A percentile compares a stretch with the other conserved stretches of the same genome.
These are phyloP conservation scores for Acronicta leporina DNA, from an alignment of 2,888 invertebrate species.

Conservation along the genomic window DNA sequence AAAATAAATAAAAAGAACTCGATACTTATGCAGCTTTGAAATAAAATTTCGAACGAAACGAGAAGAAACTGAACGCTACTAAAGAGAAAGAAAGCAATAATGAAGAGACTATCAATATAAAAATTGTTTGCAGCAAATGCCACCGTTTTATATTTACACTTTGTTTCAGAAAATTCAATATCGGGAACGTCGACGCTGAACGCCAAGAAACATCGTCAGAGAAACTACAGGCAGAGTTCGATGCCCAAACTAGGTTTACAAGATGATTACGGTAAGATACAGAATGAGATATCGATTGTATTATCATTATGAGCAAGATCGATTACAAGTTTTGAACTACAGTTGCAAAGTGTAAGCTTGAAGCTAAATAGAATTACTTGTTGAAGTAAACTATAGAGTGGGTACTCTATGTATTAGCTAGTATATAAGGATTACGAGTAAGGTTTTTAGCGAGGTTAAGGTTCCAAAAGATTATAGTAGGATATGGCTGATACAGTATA, in stretches of 20 bases:
- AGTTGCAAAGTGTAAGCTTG: conserved; percentile 5
- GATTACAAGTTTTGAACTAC: conserved; percentile 32
- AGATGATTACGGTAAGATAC: conserved; percentile 82
- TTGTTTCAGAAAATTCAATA: conserved; percentile 84
- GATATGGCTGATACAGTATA: no score
- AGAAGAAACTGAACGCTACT: conserved; percentile 1
- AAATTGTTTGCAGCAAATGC: conserved; percentile 23
- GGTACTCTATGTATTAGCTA: no score
- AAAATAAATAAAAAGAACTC: neutral
- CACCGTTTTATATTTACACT: conserved; percentile 31
- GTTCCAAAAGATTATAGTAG: no score
- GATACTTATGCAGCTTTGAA: neutral
- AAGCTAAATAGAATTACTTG: conserved; percentile 15
- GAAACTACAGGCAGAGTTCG: conserved; percentile 86
- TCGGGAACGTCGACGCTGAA: conserved; percentile 85
- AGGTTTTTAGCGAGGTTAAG: no score
- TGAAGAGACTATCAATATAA: conserved; percentile 5
- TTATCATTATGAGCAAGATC: conserved; percentile 36
- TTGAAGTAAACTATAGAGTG: neutral
- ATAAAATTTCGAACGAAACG: neutral
- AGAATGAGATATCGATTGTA: conserved; percentile 38
- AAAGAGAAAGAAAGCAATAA: neutral
- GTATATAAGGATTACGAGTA: no score
- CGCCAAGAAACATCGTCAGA: conserved; percentile 81
- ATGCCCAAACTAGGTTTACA: conserved; percentile 86